Conservation (phyloP, 2,888 invertebrate genomes). For the Lithosia quadra region DNA sequence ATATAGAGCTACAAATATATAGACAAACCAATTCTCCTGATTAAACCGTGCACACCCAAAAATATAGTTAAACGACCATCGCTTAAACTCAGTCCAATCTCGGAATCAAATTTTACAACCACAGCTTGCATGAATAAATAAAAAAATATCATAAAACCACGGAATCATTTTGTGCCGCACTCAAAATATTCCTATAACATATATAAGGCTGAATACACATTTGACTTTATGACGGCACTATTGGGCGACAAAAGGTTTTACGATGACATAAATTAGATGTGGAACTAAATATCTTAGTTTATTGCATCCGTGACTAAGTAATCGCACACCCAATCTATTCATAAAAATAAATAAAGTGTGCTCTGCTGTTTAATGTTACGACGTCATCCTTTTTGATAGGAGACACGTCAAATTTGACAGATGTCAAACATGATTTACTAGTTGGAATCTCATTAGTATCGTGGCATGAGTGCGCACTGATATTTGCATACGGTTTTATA, state of each 20-base stretch:
- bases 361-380: not conserved
- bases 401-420: not conserved
- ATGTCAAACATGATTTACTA: not conserved
- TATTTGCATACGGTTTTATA: no score
- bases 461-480: no score
- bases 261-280: slow-evolving; percentile 61
- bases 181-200: slow-evolving; percentile 26
- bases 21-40: slow-evolving; percentile 14
- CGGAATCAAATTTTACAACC: slow-evolving; percentile 50
- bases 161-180: slow-evolving; percentile 23
- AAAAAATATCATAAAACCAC: slow-evolving; percentile 36
- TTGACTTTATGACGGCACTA: slow-evolving; percentile 54
- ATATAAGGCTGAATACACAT: slow-evolving; percentile 37
- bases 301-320: slow-evolving; percentile 29
- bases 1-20: slow-evolving; percentile 11
- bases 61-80: slow-evolving; percentile 35
- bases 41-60: slow-evolving; percentile 2
- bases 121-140: slow-evolving; percentile 45
- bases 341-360: not conserved
- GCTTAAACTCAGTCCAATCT: slow-evolving; percentile 38
- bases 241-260: slow-evolving; percentile 64
- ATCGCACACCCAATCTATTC: slow-evolving; percentile 19
- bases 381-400: not conserved
- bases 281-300: slow-evolving; percentile 41
- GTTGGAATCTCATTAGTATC: no score